Evolutionary conservation across 2,888 invertebrate genomes (phyloP).

Genomic region (Hoplodrina ambigua): DNA sequence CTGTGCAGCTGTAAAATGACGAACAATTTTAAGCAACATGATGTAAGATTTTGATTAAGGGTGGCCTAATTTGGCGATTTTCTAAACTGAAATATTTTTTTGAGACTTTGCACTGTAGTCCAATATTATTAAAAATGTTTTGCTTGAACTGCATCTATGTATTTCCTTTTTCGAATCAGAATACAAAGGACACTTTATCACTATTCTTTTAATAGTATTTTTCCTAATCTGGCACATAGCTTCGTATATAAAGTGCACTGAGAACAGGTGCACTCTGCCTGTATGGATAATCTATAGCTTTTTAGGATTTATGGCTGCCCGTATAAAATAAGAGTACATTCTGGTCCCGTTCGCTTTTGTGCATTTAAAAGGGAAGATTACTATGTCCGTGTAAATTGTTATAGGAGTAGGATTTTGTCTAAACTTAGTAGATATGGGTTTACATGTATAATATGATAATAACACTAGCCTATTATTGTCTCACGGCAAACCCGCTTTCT

Average conservation of each 20-base stretch:
- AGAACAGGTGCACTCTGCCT: conserved; percentile 63
- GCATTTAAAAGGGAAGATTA: conserved; percentile 53
- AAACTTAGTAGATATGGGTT: conserved; percentile 22
- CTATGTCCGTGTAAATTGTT: conserved; percentile 30
- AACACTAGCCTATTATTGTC: too few species aligned
- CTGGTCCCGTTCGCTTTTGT: conserved; percentile 51
- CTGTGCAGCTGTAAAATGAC: background rate
- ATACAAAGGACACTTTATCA: conserved; percentile 16
- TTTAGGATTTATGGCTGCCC: conserved; percentile 60
- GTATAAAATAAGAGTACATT: conserved; percentile 60
- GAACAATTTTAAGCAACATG: too few species aligned
- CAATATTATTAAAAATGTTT: background rate
- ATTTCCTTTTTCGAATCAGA: conserved; percentile 25
- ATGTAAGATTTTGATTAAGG: background rate
- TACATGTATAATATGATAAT: conserved; percentile 4
- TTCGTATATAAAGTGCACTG: conserved; percentile 57
- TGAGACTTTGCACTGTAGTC: background rate
- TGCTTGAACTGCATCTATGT: background rate
- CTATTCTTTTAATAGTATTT: conserved; percentile 49
- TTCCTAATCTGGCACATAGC: conserved; percentile 53
- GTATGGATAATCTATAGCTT: conserved; percentile 65
- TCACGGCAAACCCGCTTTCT: too few species aligned
- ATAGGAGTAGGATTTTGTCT: conserved; percentile 11
- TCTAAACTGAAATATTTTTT: background rate
- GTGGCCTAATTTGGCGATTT: background rate